Percentiles rank a stretch among this genome's conserved stretches.
Evolutionary conservation across 1,140 invertebrate genomes (phyloP).

Genomic region (Atopsyche davidsoni): DNA sequence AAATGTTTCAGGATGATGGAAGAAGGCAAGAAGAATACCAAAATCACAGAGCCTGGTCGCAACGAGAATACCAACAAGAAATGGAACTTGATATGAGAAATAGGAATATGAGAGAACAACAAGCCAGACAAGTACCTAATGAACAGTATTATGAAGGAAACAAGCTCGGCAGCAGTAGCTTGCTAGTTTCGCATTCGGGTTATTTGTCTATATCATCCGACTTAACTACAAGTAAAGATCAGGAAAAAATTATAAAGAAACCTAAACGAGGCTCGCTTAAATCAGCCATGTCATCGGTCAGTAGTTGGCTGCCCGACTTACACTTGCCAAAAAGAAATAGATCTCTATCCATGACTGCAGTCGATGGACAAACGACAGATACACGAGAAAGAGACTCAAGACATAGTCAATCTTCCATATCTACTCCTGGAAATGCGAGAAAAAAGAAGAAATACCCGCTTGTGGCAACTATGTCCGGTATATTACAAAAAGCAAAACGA

Average conservation of each 20-base stretch:
- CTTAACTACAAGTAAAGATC: conserved; percentile 50
- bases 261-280: conserved; percentile 66
- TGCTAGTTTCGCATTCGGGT: conserved; percentile 76
- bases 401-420: conserved; percentile 28
- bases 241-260: conserved; percentile 60
- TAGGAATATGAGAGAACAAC: conserved; percentile 41
- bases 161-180: conserved; percentile 52
- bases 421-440: conserved; percentile 39
- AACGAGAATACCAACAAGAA: conserved; percentile 35
- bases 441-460: conserved; percentile 73
- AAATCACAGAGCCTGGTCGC: conserved; percentile 40
- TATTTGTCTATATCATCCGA: conserved; percentile 70
- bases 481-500: conserved; percentile 71
- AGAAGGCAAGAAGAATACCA: conserved; percentile 37
- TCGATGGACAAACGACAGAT: conserved; percentile 54
- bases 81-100: conserved; percentile 42
- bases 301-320: conserved; percentile 73
- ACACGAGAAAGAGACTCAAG: conserved; percentile 44
- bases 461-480: conserved; percentile 71
- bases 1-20: conserved; percentile 35
- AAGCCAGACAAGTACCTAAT: conserved; percentile 27
- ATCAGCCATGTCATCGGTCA: conserved; percentile 74
- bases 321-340: conserved; percentile 70
- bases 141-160: conserved; percentile 46
- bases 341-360: conserved; percentile 72